Percentiles rank a stretch among this genome's conserved stretches.
Evolutionary conservation across 2,888 invertebrate species (phyloP).

Genomic region (Acronicta psi): DNA sequence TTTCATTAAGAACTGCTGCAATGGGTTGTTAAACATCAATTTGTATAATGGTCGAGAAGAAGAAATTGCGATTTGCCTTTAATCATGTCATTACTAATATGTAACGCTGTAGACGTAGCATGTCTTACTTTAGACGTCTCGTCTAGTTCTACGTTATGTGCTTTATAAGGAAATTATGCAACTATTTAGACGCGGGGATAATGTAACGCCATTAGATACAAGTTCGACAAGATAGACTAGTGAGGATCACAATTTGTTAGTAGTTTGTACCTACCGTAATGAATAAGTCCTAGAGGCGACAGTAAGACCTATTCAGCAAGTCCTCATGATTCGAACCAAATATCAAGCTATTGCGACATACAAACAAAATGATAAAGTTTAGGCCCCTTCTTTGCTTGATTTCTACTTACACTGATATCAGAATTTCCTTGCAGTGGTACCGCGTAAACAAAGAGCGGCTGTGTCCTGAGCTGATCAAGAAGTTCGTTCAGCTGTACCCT

Average conservation of each 20-base stretch:
- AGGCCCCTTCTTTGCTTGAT: too few species aligned
- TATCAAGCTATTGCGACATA: too few species aligned
- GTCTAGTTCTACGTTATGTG: slow-evolving; percentile 44
- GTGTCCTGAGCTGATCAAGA: slow-evolving; percentile 85
- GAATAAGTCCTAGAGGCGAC: too few species aligned
- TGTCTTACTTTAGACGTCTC: slow-evolving; percentile 47
- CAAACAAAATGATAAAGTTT: too few species aligned
- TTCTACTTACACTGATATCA: background rate
- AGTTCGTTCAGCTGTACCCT: slow-evolving; percentile 91
- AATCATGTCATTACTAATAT: slow-evolving; percentile 66
- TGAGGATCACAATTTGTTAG: slow-evolving; percentile 21
- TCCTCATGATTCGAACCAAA: too few species aligned
- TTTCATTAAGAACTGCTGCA: slow-evolving; percentile 81
- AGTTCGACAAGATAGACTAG: slow-evolving; percentile 20
- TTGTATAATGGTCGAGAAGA: slow-evolving; percentile 74
- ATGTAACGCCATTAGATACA: slow-evolving; percentile 17
- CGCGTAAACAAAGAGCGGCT: slow-evolving; percentile 89
- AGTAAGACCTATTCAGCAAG: too few species aligned
- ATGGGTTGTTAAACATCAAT: slow-evolving; percentile 83
- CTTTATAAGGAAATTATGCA: slow-evolving; percentile 37
- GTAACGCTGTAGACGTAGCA: slow-evolving; percentile 61
- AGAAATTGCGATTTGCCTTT: slow-evolving; percentile 67
- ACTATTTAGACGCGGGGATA: slow-evolving; percentile 27
- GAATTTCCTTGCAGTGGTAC: slow-evolving; percentile 92
- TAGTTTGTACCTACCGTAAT: background rate